phyloP scores from a whole-genome alignment of 2,888 invertebrate species.

The Meghimatium bilineatum region DNA sequence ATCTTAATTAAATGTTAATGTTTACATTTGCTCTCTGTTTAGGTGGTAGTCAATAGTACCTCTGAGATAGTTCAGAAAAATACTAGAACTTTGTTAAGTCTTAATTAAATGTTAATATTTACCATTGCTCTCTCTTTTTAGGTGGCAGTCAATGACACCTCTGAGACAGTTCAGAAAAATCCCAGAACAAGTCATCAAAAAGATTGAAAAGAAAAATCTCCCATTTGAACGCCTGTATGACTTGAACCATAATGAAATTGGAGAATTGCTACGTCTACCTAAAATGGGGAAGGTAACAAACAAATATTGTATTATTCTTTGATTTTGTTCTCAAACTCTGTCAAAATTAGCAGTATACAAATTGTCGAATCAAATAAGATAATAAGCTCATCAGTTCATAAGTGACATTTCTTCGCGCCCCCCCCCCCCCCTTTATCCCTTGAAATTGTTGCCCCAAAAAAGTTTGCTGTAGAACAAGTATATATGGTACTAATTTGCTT shows the following conservation, averaged over 20 bases:
- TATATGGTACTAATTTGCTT: too few relatives aligned
- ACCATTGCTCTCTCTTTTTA: conserved; percentile 49
- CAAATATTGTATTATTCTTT: neutral
- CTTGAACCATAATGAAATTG: conserved; percentile 96
- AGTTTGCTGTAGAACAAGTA: too few relatives aligned
- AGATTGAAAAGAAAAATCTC: conserved; percentile 94
- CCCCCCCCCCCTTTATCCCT: too few relatives aligned
- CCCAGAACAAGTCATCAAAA: conserved; percentile 96
- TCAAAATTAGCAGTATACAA: neutral
- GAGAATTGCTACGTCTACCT: conserved; percentile 92
- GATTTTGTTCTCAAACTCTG: neutral
- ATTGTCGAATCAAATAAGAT: too few relatives aligned
- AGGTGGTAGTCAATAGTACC: conserved; percentile 99
- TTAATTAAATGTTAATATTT: neutral
- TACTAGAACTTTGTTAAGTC: conserved; percentile 87
- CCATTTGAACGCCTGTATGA: conserved; percentile 89
- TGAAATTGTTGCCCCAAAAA: too few relatives aligned
- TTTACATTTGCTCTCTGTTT: neutral
- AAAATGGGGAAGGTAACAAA: conserved; percentile 86
- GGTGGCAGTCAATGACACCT: conserved; percentile 99
- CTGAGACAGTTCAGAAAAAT: conserved; percentile 97
- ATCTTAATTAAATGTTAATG: neutral
- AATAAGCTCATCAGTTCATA: too few relatives aligned
- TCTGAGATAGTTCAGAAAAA: conserved; percentile 95
- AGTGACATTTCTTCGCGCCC: too few relatives aligned